Evolutionary conservation across 30 jellyfish, hydroid and myxozoan species (phyloP), one percentile per base, ranked within the genome.

Genomic region (Pelagia noctiluca): DNA sequence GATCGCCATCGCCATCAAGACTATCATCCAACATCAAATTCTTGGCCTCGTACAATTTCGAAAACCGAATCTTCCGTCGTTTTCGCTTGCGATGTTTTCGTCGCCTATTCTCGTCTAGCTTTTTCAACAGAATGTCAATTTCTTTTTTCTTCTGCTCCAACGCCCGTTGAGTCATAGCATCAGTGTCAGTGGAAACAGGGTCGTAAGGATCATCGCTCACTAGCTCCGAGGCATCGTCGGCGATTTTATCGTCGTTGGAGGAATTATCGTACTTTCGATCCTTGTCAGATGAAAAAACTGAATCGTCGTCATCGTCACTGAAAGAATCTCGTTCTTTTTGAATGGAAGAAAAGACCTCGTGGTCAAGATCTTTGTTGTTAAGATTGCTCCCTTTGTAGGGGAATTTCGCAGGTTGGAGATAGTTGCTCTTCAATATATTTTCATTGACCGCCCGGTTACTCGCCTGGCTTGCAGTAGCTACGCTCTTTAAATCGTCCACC

Each of bases 271-370:
- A 21, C 67, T 3, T 80, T 73, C 3, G 31, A 0, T 19, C 65
- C 36, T 5, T 53, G 34, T 31, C 66, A 63, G 37, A 12, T 53
- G 42, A 7, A 30, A 21, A 37, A 42, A 18, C 29, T 22, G 48
- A 42, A 36, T 48, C 61, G 1, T 81, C 80, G 5, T 57, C 86
- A 26, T 70, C 86, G 25, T 68, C 48, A 19, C 72, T 86, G 0
- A 82, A 66, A 1, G 92, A 82, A 7, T 82, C 86, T 36, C 92
- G 85, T 28, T 82, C 70, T 0, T 68, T 54, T 35, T 82, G 80
- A 19, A 82, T 24, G 22, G 33, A 29, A 25, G 64, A 64, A 53
- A 82, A 69, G n/a, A 82, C 33, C 26, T 82, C 85, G n/a, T 71
- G 53, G 63, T 82, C 92, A 35, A 36, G 12, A 38, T 82, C 92